Base-by-base conservation (phyloP, 2,797 vertebrate genomes). In the Remorina albescens region DNA sequence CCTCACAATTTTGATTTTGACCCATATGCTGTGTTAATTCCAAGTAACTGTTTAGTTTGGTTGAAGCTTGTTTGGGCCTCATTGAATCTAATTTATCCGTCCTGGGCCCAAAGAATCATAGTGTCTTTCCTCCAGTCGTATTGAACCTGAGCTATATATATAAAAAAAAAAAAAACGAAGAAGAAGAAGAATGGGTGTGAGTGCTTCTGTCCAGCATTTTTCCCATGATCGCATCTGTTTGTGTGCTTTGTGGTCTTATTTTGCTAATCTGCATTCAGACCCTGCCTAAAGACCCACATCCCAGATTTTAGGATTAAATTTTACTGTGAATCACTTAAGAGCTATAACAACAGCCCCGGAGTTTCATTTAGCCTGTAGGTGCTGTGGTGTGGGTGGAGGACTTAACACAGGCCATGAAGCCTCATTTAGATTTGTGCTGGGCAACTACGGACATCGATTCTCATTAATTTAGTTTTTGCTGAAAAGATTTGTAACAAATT, bases 261-360 rank as follows among this genome's bases (percentile, higher is more conserved):
- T 89, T 88, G 81, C 78, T 83, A 87, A 90, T 92, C 88, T 90
- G 90, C 90, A 93, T 92, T 93, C 90, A 92, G 86, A 89, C 82
- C 80, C 59, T 75, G 78, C 63, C 69, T 67, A 78, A 79, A 77
- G 74, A 76, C 61, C 71, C 30, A 54, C 37, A 60, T 84, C 77
- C 50, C 64, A 75, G 42, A 61, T 88, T 76, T 71, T 71, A 60
- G 70, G 65, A 83, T 81, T 76, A 73, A 11, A 85, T 74, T 84
- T 74, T 2, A n/a, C 25, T 77, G 42, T 64, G 59, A 82, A 71
- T 87, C 60, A 47, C 44, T 25, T 54, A 51, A 73, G 65, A 74
- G 53, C 64, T 49, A n/a, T 50, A 50, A 69, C 30, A 55, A 73
- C 30, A 62, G 28, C 71, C 37, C 51, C 63, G 50, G 78, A 71